Evolutionary conservation across 2,113 vertebrate species (phyloP).

Genomic region (Macrotis lagotis): DNA sequence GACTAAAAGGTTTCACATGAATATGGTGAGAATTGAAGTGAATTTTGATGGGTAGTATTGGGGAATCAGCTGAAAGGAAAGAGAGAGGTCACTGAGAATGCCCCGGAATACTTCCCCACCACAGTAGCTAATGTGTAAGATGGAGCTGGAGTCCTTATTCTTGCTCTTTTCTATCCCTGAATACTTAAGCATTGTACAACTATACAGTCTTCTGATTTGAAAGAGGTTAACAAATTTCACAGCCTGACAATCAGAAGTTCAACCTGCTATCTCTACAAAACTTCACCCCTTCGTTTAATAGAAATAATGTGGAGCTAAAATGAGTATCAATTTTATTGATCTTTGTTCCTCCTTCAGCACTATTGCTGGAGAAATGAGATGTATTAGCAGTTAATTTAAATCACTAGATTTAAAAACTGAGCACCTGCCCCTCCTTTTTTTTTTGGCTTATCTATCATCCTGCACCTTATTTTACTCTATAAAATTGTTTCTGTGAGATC

Average conservation of each 20-base stretch:
- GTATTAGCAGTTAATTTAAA: background rate
- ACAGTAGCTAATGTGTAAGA: background rate
- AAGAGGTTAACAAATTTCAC: background rate
- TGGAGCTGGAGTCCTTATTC: background rate
- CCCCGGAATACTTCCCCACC: background rate
- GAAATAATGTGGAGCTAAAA: background rate
- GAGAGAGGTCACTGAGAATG: background rate
- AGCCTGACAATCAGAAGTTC: background rate
- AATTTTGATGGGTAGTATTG: background rate
- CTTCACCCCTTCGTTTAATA: background rate
- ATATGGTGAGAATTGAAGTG: background rate
- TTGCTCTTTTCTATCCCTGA: background rate
- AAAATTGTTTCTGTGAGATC: background rate
- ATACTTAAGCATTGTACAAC: background rate
- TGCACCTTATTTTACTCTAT: background rate
- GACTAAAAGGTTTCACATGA: background rate
- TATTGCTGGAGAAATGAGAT: background rate
- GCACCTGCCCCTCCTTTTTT: background rate
- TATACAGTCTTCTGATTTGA: background rate
- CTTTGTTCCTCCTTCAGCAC: background rate
- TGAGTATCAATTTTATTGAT: background rate
- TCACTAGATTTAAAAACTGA: background rate
- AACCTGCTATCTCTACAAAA: background rate
- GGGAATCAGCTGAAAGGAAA: background rate
- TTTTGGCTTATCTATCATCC: background rate